A percentile compares a stretch with the other conserved stretches of the same genome.
Evolutionary conservation across 1,140 invertebrate species (phyloP).

Genomic region (Micrasema minimum): DNA sequence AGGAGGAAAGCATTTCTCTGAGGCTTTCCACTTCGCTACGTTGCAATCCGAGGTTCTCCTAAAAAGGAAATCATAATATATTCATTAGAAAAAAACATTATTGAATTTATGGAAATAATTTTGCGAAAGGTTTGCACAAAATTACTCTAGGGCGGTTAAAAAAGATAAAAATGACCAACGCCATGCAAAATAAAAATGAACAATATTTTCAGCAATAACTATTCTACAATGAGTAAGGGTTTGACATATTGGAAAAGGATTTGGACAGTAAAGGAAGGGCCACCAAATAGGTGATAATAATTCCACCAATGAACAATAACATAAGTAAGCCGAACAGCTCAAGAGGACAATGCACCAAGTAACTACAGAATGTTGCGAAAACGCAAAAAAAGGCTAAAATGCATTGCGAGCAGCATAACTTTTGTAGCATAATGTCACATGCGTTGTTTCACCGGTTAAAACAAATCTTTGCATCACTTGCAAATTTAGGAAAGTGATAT

Average conservation of each 20-base stretch:
- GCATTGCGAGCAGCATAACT: no score
- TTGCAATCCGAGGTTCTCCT: constrained; percentile 71
- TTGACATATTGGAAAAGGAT: not conserved
- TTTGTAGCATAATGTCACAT: not conserved
- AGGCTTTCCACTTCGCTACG: constrained; percentile 67
- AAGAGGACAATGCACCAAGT: constrained; percentile 22
- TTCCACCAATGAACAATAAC: constrained; percentile 8
- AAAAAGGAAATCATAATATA: constrained; percentile 55
- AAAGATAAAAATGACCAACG: no score
- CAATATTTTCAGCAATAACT: no score
- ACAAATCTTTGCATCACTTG: constrained; percentile 8
- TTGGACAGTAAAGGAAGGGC: constrained; percentile 11
- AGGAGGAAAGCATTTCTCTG: constrained; percentile 63
- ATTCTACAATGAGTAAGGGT: not conserved
- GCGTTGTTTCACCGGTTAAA: constrained; percentile 19
- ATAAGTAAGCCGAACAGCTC: constrained; percentile 19
- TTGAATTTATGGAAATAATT: not conserved
- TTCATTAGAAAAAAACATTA: constrained; percentile 9
- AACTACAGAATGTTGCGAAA: constrained; percentile 17
- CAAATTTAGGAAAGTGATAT: not conserved
- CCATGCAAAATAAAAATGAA: no score
- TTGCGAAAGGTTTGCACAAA: not conserved
- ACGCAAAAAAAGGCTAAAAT: no score
- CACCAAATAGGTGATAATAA: constrained; percentile 1
- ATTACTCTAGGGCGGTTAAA: no score